phyloP scores from a whole-genome alignment of 53 echinoderm and acorn worm genomes.

The Holothuria scabra region DNA sequence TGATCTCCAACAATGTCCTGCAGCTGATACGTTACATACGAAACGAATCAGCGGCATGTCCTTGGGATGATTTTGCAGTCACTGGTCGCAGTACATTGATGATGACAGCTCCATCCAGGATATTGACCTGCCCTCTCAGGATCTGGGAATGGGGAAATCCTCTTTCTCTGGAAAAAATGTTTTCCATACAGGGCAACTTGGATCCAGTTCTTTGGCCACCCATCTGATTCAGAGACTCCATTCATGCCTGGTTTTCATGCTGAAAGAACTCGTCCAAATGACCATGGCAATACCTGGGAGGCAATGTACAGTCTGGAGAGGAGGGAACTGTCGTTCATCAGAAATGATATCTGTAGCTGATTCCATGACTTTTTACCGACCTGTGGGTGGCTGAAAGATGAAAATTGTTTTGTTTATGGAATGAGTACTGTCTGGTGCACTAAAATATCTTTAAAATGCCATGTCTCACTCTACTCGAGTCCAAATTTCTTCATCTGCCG shows the following conservation, averaged over 20 bases:
- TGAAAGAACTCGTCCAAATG: constrained; percentile 20
- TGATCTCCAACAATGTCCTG: constrained; percentile 17
- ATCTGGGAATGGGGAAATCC: constrained; percentile 9
- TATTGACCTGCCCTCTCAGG: constrained; percentile 9
- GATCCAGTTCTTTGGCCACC: no score
- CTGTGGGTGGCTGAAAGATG: constrained; percentile 36
- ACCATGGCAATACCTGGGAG: constrained; percentile 26
- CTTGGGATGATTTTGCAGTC: constrained; percentile 39
- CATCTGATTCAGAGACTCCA: constrained; percentile 24
- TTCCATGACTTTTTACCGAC: constrained; percentile 8
- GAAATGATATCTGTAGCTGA: constrained; percentile 21
- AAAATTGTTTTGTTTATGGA: constrained; percentile 50
- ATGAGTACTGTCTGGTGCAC: not conserved
- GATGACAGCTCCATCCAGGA: constrained; percentile 43
- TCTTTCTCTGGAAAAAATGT: not conserved
- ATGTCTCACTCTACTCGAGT: no score
- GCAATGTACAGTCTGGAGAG: constrained; percentile 39
- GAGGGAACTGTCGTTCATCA: constrained; percentile 17
- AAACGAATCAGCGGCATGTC: not conserved
- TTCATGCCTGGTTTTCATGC: constrained; percentile 23
- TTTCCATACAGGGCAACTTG: constrained; percentile 35
- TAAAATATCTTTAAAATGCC: no score
- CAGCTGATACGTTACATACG: not conserved
- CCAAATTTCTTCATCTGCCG: no score
- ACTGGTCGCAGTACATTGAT: constrained; percentile 5